Base-by-base conservation (phyloP, 2,888 invertebrate genomes). In the Podabrus alpinus region DNA sequence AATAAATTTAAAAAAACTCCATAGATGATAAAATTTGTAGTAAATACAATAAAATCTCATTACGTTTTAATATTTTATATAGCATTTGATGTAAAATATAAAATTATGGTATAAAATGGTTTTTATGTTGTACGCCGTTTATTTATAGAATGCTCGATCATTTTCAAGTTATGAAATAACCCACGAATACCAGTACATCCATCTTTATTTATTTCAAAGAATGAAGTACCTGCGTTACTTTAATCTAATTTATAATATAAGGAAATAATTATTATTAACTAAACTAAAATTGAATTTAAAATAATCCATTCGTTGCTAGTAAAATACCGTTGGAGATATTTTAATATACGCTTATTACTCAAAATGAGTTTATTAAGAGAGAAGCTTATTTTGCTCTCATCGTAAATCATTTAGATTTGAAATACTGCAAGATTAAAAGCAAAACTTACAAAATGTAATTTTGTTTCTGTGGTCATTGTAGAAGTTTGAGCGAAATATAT, bases 311-410 rank as follows among this genome's bases (percentile, higher is more conserved):
- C n/a, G n/a, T 45, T 45, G 45, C n/a, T 45, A 7, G 45, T 45
- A 45, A 45, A 13, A 45, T 45, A 45, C 45, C n/a, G 45, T 45
- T n/a, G 45, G 45, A 45, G 45, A 45, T 45, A 45, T 45, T 60
- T 62, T 64, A 64, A 64, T 64, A 21, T 64, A 19, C 62, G 76
- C 45, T 45, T 45, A 45, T 45, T 76, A 71, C 70, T 66, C 73
- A 70, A 66, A 77, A 74, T 77, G 74, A 73, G 77, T 74, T 76
- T 77, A 76, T 76, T 76, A 77, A 74, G 71, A 69, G 68, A 69
- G 62, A 68, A 73, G 66, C 75, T 60, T 73, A 69, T 72, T 75
- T 61, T 66, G 15, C 59, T 68, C 68, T 11, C 24, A 60, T 66
- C 29, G 74, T 74, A 74, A 71, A 74, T 74, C 74, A 74, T 72